Evolutionary conservation across 30 jellyfish, hydroid and myxozoan genomes (phyloP), one percentile per base, ranked within the genome.

Genomic region (Aurelia aurita complex sp. Pacific): DNA sequence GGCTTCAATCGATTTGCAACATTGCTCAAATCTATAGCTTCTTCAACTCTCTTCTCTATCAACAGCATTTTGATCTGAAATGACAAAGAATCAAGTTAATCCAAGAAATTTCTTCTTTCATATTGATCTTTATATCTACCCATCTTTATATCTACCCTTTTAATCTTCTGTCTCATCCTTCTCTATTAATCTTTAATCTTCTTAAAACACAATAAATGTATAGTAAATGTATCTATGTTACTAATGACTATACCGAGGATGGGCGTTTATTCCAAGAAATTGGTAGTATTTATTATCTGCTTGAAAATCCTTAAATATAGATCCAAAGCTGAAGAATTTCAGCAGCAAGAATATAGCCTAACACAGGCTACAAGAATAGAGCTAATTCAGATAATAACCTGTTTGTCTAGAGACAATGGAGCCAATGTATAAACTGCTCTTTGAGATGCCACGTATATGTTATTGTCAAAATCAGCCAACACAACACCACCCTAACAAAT

Each of bases 1-100:
- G 95, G 94, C 19, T 88, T 77, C 54, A 85, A 14, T 72, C 59
- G 79, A 69, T 76, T 85, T 32, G 95, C 97, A 18, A 94, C 99
- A 42, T 83, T 66, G 79, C 94, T 87, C 75, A 94, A 50, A 15
- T 89, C 97, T 40, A 94, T 89, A 11, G 97, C 99, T 59, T 94
- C 99, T 35, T 94, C 99, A 17, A 94, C 92, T 54, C 99, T 82
- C 66, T 88, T 94, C 32, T 94, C 97, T 50, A 85, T 77, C 61
- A 94, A 77, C 79, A 94, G 46, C 94, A 94, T 81, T 64, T 94
- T 96, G 3, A 94, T 85, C 96, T 88, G 54, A 36, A 43, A 62
- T 19, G 40, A 38, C 13, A 62, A 2, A 46, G 14, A 6, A 40
- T 40, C 0, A 40, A 3, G 6, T 40, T 40, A 40, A 40, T 40